Conservation (phyloP, 37 sponge, comb jelly and placozoan species). For the Diacarnus erythraeanus region DNA sequence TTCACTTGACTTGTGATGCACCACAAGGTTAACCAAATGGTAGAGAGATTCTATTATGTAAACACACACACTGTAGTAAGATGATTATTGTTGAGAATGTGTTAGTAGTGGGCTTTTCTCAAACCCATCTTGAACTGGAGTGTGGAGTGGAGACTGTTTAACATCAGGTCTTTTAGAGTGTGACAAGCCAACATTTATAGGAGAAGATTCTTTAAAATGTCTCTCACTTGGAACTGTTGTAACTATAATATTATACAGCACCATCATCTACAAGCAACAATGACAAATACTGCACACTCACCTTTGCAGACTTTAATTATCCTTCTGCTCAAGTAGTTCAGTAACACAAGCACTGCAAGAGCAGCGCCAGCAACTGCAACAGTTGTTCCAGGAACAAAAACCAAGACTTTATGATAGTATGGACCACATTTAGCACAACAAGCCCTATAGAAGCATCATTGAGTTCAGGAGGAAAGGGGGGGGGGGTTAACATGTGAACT, state of each 20-base stretch:
- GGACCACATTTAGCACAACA: conserved; percentile 63
- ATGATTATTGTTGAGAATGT: no score
- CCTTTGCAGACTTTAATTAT: no score
- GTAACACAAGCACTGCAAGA: conserved; percentile 45
- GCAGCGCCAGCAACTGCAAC: conserved; percentile 47
- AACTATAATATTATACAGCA: no score
- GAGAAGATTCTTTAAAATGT: neutral
- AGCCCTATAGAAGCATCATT: conserved; percentile 10
- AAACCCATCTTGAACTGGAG: neutral
- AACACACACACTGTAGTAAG: no score
- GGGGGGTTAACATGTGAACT: neutral
- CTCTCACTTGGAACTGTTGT: no score
- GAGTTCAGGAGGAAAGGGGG: neutral
- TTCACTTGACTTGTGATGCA: no score
- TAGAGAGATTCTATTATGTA: no score
- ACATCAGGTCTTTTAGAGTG: no score
- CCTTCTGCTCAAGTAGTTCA: no score
- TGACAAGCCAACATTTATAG: neutral
- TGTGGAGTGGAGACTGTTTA: neutral
- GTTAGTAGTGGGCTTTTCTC: conserved; percentile 14
- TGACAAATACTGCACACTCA: no score
- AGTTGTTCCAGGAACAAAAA: conserved; percentile 81
- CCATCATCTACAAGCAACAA: no score
- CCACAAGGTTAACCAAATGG: no score
- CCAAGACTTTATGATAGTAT: conserved; percentile 75